These are phyloP conservation scores for Phymorhynchus buccinoides DNA, from an alignment of 1,140 invertebrate species.

Conservation along the genomic window DNA sequence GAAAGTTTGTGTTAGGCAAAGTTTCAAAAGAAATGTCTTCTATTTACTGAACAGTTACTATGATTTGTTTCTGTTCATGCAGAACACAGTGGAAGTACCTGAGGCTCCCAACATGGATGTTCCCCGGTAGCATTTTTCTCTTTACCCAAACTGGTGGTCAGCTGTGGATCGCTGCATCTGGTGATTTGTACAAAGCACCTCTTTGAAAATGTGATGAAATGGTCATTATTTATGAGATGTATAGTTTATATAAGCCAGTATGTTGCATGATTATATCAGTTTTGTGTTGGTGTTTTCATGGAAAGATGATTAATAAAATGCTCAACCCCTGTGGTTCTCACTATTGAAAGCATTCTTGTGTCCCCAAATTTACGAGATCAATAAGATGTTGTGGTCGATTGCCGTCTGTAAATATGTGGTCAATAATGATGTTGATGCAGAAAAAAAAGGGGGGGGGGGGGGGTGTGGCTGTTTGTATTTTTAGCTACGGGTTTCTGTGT, in stretches of 20 bases:
- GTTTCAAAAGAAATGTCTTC: background rate
- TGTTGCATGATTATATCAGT: background rate
- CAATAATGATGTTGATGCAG: background rate
- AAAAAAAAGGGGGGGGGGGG: background rate
- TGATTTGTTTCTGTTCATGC: background rate
- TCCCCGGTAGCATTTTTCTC: conserved; percentile 5
- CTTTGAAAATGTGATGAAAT: background rate
- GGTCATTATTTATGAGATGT: background rate
- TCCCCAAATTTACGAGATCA: background rate
- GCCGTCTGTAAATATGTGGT: background rate
- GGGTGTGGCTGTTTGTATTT: too few relatives aligned
- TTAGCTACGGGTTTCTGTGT: too few relatives aligned
- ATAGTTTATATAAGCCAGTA: background rate
- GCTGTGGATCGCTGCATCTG: background rate
- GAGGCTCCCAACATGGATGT: conserved; percentile 1
- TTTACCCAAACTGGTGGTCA: background rate
- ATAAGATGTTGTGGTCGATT: background rate
- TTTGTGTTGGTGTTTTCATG: background rate
- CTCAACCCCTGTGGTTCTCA: background rate
- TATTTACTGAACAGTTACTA: background rate
- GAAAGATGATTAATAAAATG: background rate
- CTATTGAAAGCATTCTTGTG: background rate
- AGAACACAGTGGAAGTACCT: conserved; percentile 15
- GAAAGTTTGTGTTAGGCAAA: too few relatives aligned
- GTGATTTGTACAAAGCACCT: background rate